Evolutionary conservation across 2,797 vertebrate genomes (phyloP), one percentile per base, ranked within the genome.

Genomic region (Eptatretus atami): DNA sequence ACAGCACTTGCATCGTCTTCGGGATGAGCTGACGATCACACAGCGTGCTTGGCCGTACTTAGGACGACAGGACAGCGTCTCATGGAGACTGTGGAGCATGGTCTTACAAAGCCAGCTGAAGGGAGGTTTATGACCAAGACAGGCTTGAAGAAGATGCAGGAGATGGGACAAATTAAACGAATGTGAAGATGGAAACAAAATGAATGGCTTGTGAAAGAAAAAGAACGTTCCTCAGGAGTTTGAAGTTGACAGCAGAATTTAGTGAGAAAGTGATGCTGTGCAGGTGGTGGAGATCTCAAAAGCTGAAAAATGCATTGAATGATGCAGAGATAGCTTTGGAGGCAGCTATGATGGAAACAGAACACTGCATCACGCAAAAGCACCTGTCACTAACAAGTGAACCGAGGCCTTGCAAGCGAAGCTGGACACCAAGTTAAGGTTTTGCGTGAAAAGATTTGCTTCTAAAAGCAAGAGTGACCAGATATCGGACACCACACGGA

Each of bases 341-440:
- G 70, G 90, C 83, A 3, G 81, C 96, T 15, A 82, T 92, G 72
- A 85, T 95, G 73, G 92, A 87, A 95, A 86, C 69, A 81, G 82
- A 64, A 76, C 81, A 2, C 73, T 94, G 65, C 82, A 81, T 2
- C 76, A 83, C 74, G 83, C 84, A 0, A 71, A 82, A 0, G 78
- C 78, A 66, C 66, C 71, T 1, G 73, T 76, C 53, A 80, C 82
- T 1, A n/a, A 83, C 82, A 66, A 71, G 73, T 1, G 84, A 80
- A 80, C 81, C 31, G 31, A 44, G 31, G 31, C 31, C 31, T 44
- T 44, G 31, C 31, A 44, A 8, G 31, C 6, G 3, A 44, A 8
- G 31, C 31, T 5, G 31, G 86, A 84, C 6, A 67, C 3, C 70
- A 94, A 19, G 86, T 90, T 69, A 81, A 80, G 53, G 82, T 83